Evolutionary conservation across 2,113 vertebrate species (phyloP).

Genomic region (Casuarius casuarius): DNA sequence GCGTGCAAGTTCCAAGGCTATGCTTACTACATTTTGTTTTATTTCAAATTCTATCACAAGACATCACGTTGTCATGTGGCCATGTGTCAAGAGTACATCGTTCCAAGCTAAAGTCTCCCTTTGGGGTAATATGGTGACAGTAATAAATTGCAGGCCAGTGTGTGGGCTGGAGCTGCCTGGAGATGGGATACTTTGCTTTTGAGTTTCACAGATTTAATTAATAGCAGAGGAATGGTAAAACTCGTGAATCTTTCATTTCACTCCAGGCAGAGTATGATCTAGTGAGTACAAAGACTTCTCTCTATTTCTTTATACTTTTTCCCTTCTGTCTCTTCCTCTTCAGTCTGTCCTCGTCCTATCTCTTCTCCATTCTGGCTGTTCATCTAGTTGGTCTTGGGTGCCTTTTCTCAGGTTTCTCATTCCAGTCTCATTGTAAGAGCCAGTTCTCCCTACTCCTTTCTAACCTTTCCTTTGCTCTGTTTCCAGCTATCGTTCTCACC

Average conservation of each 20-base stretch:
- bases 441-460: neutral
- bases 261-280: neutral
- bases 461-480: neutral
- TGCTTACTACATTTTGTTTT: neutral
- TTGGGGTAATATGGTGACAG: neutral
- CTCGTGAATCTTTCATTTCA: neutral
- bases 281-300: neutral
- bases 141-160: neutral
- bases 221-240: neutral
- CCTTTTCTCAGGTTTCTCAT: neutral
- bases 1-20: conserved; percentile 9
- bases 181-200: neutral
- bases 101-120: neutral
- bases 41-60: neutral
- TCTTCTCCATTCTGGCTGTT: neutral
- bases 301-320: neutral
- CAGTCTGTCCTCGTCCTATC: neutral
- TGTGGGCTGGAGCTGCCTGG: neutral
- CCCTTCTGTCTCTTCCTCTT: neutral
- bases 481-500: neutral
- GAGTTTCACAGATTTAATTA: neutral
- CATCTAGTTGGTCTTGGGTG: neutral
- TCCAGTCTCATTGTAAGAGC: neutral
- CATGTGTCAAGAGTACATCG: neutral
- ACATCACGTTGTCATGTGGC: neutral